Percentiles rank a stretch among this genome's conserved stretches.
phyloP scores from a whole-genome alignment of 2,113 vertebrate species.

The Tetraodon nigroviridis region DNA sequence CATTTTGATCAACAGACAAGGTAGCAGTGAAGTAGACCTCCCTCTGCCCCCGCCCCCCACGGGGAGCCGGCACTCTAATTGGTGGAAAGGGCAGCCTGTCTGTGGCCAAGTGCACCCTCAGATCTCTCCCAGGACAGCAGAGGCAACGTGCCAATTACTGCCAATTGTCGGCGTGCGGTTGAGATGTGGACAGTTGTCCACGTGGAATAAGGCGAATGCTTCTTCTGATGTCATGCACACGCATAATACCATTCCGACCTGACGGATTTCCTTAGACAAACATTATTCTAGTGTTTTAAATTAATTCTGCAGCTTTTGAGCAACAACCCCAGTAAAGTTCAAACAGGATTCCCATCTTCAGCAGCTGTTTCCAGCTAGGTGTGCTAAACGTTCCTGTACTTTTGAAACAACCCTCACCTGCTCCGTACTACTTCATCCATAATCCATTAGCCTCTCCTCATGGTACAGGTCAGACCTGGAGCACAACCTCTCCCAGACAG shows the following conservation, averaged over 20 bases:
- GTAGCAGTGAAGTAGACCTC: conserved; percentile 63
- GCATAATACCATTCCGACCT: conserved; percentile 9
- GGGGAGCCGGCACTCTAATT: conserved; percentile 73
- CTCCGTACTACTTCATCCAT: conserved; percentile 65
- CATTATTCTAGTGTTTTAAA: conserved; percentile 4
- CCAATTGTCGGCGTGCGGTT: conserved; percentile 76
- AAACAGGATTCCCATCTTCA: background rate
- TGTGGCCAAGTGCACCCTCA: conserved; percentile 61
- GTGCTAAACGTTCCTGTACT: conserved; percentile 21
- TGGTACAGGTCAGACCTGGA: conserved; percentile 63
- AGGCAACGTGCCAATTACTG: conserved; percentile 78
- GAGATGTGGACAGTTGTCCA: conserved; percentile 79
- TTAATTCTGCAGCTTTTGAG: background rate
- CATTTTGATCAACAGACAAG: conserved; percentile 72
- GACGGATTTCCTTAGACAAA: background rate
- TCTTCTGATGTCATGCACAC: conserved; percentile 52
- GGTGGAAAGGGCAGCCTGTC: conserved; percentile 76
- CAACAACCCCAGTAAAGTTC: no score
- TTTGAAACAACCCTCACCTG: conserved; percentile 54
- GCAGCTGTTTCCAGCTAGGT: conserved; percentile 7
- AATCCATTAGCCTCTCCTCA: conserved; percentile 68
- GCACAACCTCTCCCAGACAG: conserved; percentile 52
- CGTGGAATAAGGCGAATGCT: conserved; percentile 66
- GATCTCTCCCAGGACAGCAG: conserved; percentile 75
- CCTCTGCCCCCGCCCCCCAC: conserved; percentile 61